Percentiles rank a stretch among this genome's conserved stretches.
phyloP scores from a whole-genome alignment of 2,113 vertebrate species.

The Oncorhynchus nerka region DNA sequence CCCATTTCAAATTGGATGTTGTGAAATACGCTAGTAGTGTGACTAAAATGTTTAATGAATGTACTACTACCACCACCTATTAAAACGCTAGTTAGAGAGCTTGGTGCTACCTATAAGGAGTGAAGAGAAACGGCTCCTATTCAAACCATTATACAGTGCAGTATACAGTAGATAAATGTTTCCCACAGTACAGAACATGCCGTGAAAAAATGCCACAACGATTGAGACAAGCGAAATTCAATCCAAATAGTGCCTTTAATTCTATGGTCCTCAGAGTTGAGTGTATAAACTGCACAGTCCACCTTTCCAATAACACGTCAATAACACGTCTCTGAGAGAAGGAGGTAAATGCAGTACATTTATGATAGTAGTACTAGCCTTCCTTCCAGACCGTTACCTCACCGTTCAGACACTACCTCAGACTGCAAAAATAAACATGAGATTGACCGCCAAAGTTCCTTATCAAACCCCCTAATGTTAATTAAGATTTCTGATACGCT shows the following conservation, averaged over 20 bases:
- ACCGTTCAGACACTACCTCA: not conserved
- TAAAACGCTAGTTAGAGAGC: not conserved
- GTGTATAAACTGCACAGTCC: too few relatives aligned
- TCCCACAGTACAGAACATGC: too few relatives aligned
- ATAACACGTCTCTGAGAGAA: not conserved
- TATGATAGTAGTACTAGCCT: not conserved
- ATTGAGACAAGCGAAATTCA: too few relatives aligned
- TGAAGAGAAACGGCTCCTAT: not conserved
- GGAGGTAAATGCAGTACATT: not conserved
- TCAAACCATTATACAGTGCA: not conserved
- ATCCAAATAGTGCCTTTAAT: too few relatives aligned
- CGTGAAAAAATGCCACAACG: too few relatives aligned
- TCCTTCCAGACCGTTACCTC: slow-evolving; percentile 4
- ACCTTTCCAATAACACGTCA: too few relatives aligned
- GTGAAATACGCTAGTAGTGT: not conserved
- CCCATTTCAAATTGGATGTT: not conserved
- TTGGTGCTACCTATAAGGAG: too few relatives aligned
- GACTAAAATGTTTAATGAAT: not conserved
- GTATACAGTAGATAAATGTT: too few relatives aligned
- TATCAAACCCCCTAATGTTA: slow-evolving; percentile 25
- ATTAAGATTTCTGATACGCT: slow-evolving; percentile 48
- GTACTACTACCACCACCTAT: not conserved
- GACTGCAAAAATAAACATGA: slow-evolving; percentile 17
- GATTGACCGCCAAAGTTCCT: slow-evolving; percentile 24
- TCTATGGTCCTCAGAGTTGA: too few relatives aligned